Conservation (phyloP, 2,888 invertebrate genomes). For the Litoditis marina region DNA sequence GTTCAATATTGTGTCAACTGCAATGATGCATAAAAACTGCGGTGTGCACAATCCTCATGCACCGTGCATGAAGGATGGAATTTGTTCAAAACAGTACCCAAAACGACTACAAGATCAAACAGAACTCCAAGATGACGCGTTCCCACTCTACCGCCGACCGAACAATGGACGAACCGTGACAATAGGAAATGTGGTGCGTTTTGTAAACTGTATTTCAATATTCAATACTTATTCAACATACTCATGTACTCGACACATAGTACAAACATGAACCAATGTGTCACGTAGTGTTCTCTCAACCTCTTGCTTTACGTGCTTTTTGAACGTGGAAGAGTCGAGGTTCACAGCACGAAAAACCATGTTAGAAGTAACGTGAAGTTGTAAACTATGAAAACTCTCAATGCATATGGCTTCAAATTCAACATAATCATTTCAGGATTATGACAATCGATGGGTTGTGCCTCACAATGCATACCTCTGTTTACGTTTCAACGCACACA, state of each 20-base stretch:
- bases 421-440: background rate
- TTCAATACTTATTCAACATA: no score
- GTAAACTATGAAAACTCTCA: no score
- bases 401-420: no score
- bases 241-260: no score
- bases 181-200: background rate
- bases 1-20: constrained; percentile 23
- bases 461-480: constrained; percentile 59
- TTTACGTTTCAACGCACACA: constrained; percentile 33
- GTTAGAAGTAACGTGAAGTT: no score
- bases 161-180: constrained; percentile 28
- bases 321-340: no score
- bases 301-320: no score
- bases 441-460: constrained; percentile 62
- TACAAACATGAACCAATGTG: no score
- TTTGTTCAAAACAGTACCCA: constrained; percentile 63
- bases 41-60: constrained; percentile 42
- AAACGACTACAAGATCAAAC: constrained; percentile 54
- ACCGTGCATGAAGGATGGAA: constrained; percentile 62
- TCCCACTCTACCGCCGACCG: constrained; percentile 60
- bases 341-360: no score
- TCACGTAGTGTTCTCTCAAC: no score
- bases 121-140: constrained; percentile 56
- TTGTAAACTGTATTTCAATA: no score
- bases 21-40: constrained; percentile 54